These are phyloP conservation scores for Chelon labrosus DNA, from an alignment of 2,797 vertebrate genomes.

Conservation along the genomic window DNA sequence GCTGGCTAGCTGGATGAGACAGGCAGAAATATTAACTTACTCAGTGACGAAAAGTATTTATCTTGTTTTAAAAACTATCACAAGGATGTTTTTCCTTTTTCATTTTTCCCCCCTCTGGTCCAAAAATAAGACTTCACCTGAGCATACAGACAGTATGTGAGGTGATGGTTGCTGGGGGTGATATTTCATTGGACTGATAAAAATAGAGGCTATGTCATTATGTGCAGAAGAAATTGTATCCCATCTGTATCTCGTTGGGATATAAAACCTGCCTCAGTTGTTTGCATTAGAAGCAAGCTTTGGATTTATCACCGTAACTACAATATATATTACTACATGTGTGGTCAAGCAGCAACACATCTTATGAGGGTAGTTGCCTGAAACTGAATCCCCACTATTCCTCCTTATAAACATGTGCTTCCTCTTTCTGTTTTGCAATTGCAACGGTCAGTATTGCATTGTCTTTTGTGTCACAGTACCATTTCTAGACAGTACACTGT, in stretches of 20 bases:
- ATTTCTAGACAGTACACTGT: no score
- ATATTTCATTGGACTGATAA: neutral
- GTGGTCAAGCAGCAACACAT: accelerated
- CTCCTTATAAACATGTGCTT: neutral
- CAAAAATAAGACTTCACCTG: neutral
- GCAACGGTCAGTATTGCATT: constrained; percentile 24
- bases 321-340: neutral
- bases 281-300: neutral
- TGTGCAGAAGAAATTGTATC: neutral
- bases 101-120: neutral
- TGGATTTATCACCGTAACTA: neutral
- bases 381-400: neutral
- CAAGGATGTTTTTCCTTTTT: neutral
- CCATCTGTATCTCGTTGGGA: neutral
- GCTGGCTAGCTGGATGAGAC: neutral
- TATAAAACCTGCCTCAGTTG: neutral
- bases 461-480: neutral
- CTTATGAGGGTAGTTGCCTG: neutral
- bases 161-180: neutral
- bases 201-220: neutral
- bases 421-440: constrained; percentile 30
- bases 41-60: neutral
- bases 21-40: neutral
- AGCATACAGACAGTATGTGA: neutral
- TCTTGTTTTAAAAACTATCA: neutral